Evolutionary conservation across 2,113 vertebrate species (phyloP).

Genomic region (Sylvilagus bachmani): DNA sequence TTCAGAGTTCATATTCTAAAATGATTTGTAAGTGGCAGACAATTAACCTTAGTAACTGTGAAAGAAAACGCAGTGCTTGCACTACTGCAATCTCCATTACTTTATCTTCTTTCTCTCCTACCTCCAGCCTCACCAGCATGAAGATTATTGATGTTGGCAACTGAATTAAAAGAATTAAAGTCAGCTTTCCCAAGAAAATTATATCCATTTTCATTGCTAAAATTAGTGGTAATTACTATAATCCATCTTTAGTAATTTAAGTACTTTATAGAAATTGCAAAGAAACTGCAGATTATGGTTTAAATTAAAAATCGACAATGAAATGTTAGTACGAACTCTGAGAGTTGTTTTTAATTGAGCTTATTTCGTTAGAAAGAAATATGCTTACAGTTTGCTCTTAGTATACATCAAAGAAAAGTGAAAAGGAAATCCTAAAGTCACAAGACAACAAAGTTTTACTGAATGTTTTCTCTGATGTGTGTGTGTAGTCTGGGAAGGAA

Average conservation of each 20-base stretch:
- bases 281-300: constrained; percentile 32
- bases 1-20: constrained; percentile 38
- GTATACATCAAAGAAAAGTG: neutral
- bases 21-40: neutral
- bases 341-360: neutral
- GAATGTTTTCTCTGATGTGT: neutral
- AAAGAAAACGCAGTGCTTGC: neutral
- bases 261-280: constrained; percentile 60
- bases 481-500: neutral
- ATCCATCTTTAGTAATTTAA: constrained; percentile 29
- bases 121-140: neutral
- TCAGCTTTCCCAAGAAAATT: constrained; percentile 29
- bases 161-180: constrained; percentile 53
- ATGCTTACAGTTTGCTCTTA: constrained; percentile 10
- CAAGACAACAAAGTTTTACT: constrained; percentile 17
- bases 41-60: neutral
- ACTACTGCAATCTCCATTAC: neutral
- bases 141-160: constrained; percentile 4
- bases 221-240: constrained; percentile 53
- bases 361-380: constrained; percentile 28
- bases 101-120: neutral
- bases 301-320: constrained; percentile 44
- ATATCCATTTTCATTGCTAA: constrained; percentile 56
- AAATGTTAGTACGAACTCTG: neutral
- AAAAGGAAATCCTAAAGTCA: neutral